Evolutionary conservation across 2,888 invertebrate genomes (phyloP).

Genomic region (Ophion ventricosus): DNA sequence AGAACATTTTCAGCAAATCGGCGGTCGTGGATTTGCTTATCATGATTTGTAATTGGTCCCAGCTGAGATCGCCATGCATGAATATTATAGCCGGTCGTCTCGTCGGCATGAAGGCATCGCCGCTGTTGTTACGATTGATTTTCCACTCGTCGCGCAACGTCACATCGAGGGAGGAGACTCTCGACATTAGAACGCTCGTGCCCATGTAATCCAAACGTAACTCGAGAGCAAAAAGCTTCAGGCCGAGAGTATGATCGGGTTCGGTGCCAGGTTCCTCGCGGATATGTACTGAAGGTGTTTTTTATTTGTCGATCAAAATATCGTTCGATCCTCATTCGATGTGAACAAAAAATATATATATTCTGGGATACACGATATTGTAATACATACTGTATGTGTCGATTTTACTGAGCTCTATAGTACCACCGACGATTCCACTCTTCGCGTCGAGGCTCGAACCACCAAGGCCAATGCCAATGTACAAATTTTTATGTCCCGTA

Average conservation of each 20-base stretch:
- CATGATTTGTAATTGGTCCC: constrained; percentile 98
- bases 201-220: constrained; percentile 99
- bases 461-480: constrained; percentile 93
- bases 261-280: constrained; percentile 95
- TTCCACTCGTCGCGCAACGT: constrained; percentile 95
- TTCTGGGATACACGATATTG: neutral
- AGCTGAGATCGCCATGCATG: constrained; percentile 95
- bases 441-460: constrained; percentile 97
- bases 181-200: constrained; percentile 95
- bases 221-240: constrained; percentile 93
- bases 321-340: neutral
- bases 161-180: constrained; percentile 92
- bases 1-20: constrained; percentile 98
- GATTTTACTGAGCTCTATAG: constrained; percentile 94
- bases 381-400: constrained; percentile 89
- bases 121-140: constrained; percentile 84
- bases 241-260: constrained; percentile 93
- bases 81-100: constrained; percentile 94
- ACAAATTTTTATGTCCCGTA: constrained; percentile 96
- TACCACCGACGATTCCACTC: constrained; percentile 98
- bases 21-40: constrained; percentile 98
- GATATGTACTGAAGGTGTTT: constrained; percentile 88
- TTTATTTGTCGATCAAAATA: constrained; percentile 11
- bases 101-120: constrained; percentile 86
- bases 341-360: constrained; percentile 22